Base-by-base conservation (phyloP, 2,113 vertebrate species). In the Seriola quinqueradiata region DNA sequence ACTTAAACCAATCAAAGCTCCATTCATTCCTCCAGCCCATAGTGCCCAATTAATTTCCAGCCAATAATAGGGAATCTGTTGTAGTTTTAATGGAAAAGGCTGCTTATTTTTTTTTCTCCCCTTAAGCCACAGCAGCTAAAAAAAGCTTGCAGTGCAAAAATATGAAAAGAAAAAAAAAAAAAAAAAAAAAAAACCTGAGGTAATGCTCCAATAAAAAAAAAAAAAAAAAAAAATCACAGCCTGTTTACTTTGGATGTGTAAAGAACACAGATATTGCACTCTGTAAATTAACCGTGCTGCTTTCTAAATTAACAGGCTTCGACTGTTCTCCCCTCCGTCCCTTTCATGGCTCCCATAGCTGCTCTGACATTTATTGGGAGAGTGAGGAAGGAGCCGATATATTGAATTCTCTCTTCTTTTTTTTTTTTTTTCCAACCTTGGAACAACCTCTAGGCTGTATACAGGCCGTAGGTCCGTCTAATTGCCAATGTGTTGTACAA, bases 211-310 rank as follows among this genome's bases (percentile, higher is more conserved):
- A 78, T 90, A 83, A 91, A 88, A 28, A 25, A 25, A 25, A 84
- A 84, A 90, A 83, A 84, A 78, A 90, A 83, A 91, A 88, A 84
- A 90, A 90, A 83, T 38, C 66, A 46, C 60, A 77, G 74, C 17
- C 58, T 92, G 90, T 92, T 94, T 88, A 90, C 80, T 75, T 89
- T 93, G 88, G 88, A 93, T 61, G 75, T 87, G 85, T 89, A 25
- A 81, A 75, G 75, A 81, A 80, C 57, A 69, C 69, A 87, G 80
- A 88, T 87, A 86, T 84, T 77, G 38, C 79, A 71, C 82, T 69
- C 79, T 72, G 61, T 89, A 81, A 89, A 91, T 90, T 70, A 81
- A 76, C 61, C 70, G 4, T 10, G 48, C 69, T 11, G 74, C 76
- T 61, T 67, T 84, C 72, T 75, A 80, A 78, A 90, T 88, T 82